Conservation (phyloP, 2,113 vertebrate species). For the Cyprinodon brontotheroides region DNA sequence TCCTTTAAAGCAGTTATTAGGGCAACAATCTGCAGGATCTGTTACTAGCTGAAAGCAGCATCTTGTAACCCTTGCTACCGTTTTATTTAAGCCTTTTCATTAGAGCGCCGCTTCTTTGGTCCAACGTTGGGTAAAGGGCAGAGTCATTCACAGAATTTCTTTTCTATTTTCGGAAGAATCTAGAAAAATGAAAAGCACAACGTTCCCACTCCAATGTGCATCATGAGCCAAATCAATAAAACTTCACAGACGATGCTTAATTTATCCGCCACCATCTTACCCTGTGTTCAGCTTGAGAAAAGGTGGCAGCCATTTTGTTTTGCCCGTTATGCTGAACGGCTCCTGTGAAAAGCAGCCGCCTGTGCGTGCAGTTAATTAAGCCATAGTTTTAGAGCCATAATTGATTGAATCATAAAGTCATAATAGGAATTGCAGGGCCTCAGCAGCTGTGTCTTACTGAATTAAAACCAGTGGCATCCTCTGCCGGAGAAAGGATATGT, state of each 20-base stretch:
- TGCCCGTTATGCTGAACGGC: conserved; percentile 49
- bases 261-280: conserved; percentile 70
- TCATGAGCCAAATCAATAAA: conserved; percentile 62
- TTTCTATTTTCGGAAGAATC: conserved; percentile 8
- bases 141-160: conserved; percentile 34
- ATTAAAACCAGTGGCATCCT: conserved; percentile 76
- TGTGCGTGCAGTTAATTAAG: conserved; percentile 78
- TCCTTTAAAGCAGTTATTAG: conserved; percentile 40
- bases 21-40: conserved; percentile 14
- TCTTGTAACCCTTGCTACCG: conserved; percentile 36
- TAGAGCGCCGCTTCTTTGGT: conserved; percentile 31
- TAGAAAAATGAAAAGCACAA: conserved; percentile 32
- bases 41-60: conserved; percentile 45
- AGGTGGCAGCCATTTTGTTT: conserved; percentile 76
- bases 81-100: conserved; percentile 44
- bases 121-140: conserved; percentile 63
- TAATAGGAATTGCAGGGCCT: conserved; percentile 73
- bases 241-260: conserved; percentile 54
- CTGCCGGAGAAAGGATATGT: conserved; percentile 72
- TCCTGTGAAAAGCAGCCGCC: conserved; percentile 60
- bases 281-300: conserved; percentile 54
- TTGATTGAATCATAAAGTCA: conserved; percentile 78
- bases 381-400: conserved; percentile 75
- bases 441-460: conserved; percentile 72
- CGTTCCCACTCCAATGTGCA: conserved; percentile 52